Evolutionary conservation across 2,113 vertebrate species (phyloP).

Genomic region (Lasiurus borealis): DNA sequence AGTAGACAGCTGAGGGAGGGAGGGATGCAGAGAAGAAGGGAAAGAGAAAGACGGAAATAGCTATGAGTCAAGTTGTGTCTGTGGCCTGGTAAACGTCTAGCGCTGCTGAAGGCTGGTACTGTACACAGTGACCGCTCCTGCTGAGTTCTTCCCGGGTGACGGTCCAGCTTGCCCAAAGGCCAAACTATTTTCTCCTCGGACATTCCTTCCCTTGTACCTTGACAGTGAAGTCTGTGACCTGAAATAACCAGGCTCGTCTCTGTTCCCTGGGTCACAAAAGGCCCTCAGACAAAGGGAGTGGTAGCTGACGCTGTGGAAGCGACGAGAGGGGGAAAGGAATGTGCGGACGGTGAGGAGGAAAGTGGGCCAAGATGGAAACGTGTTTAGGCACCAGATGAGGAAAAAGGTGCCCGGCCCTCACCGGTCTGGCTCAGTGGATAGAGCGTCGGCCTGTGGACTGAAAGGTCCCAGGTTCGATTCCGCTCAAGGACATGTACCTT

Average conservation of each 20-base stretch:
- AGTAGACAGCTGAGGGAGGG: background rate
- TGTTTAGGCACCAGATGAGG: background rate
- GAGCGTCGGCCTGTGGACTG: too few relatives aligned
- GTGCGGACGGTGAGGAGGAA: background rate
- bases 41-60: background rate
- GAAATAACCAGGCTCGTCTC: background rate
- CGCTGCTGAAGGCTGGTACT: background rate
- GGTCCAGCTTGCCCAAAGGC: background rate
- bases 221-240: background rate
- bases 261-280: background rate
- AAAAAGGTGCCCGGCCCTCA: background rate
- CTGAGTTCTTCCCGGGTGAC: background rate
- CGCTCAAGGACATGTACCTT: too few relatives aligned
- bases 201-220: slow-evolving; percentile 10
- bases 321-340: background rate
- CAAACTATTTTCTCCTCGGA: background rate
- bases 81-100: background rate
- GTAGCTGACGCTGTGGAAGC: background rate
- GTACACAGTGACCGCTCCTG: background rate
- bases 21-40: background rate
- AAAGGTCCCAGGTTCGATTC: too few relatives aligned
- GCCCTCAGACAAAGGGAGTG: background rate
- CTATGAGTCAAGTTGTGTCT: background rate
- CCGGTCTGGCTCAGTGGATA: too few relatives aligned
- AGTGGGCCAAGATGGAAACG: background rate